Conservation (phyloP, 2,888 invertebrate genomes). For the Leucozona laternaria region DNA sequence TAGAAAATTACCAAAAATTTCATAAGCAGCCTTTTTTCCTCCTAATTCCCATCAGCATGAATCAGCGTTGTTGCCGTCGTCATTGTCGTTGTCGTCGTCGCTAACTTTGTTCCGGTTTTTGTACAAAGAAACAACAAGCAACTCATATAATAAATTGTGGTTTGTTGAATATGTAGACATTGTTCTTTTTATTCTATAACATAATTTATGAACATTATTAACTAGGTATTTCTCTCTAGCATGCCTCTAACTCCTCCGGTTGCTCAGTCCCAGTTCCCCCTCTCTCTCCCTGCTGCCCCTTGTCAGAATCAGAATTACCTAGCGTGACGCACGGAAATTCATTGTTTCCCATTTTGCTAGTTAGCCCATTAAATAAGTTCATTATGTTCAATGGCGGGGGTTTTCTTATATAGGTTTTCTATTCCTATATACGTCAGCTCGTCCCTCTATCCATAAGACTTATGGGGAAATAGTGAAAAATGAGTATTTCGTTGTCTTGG, state of each 20-base stretch:
- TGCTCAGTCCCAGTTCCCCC: background rate
- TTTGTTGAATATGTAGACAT: constrained; percentile 48
- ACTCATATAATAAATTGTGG: constrained; percentile 45
- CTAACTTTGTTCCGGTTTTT: constrained; percentile 70
- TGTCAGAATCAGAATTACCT: constrained; percentile 51
- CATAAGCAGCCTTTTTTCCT: constrained; percentile 1
- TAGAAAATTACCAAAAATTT: constrained; percentile 50
- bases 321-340: constrained; percentile 76
- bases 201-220: constrained; percentile 70
- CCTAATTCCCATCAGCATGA: constrained; percentile 17
- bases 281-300: constrained; percentile 1
- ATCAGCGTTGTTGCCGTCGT: constrained; percentile 1
- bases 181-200: constrained; percentile 67
- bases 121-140: constrained; percentile 41
- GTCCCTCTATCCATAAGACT: background rate
- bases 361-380: constrained; percentile 75
- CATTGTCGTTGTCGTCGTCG: constrained; percentile 32
- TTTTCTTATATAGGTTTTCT: constrained; percentile 21
- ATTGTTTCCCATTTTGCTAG: constrained; percentile 75
- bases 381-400: constrained; percentile 56
- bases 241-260: background rate
- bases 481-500: constrained; percentile 50
- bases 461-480: constrained; percentile 47
- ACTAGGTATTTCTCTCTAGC: constrained; percentile 11
- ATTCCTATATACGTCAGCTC: background rate